Conservation (phyloP, 1,140 invertebrate species). For the Sesamia nonagrioides region DNA sequence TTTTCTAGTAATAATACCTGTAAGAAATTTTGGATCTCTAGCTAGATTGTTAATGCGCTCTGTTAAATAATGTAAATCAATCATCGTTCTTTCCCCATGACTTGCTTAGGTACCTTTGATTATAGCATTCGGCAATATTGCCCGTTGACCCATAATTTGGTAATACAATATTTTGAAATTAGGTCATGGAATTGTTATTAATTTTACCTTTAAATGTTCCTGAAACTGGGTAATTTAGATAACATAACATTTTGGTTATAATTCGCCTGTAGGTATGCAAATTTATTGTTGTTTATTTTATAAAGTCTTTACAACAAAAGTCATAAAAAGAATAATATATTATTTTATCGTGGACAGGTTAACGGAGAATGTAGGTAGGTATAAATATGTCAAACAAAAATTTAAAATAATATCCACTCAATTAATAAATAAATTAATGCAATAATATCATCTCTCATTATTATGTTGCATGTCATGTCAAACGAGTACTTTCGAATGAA, state of each 20-base stretch:
- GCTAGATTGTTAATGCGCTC: neutral
- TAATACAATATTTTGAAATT: neutral
- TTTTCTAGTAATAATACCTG: neutral
- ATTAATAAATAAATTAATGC: too few relatives aligned
- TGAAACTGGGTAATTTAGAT: neutral
- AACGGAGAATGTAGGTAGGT: too few relatives aligned
- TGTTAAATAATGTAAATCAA: constrained; percentile 1
- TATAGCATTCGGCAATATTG: neutral
- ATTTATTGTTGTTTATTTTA: too few relatives aligned
- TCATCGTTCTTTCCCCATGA: neutral
- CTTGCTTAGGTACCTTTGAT: constrained; percentile 5
- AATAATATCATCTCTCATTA: too few relatives aligned
- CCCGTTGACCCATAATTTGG: neutral
- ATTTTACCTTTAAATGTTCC: neutral
- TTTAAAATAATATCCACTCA: too few relatives aligned
- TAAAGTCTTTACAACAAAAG: too few relatives aligned
- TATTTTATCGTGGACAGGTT: too few relatives aligned
- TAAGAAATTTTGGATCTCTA: neutral
- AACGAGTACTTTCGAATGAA: too few relatives aligned
- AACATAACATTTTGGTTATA: neutral
- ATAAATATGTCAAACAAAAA: too few relatives aligned
- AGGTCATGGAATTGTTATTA: neutral
- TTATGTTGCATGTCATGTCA: too few relatives aligned
- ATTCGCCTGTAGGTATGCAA: too few relatives aligned
- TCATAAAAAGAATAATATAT: too few relatives aligned